These are phyloP conservation scores for Oscheius sp. DNA, from an alignment of 1,140 invertebrate genomes.

Conservation along the genomic window DNA sequence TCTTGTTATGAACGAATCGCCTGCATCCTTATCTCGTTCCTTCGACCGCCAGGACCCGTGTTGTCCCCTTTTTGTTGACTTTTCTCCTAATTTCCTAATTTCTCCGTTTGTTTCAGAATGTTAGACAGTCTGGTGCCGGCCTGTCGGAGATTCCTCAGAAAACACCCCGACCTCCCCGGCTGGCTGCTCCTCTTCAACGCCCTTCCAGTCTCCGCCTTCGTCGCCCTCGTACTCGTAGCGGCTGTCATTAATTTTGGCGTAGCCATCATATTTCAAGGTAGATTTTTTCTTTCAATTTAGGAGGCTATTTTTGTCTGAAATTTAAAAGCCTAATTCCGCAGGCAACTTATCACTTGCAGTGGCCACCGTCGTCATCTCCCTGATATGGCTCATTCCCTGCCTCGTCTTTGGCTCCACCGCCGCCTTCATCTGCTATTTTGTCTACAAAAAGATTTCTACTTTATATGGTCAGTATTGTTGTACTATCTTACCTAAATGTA, in stretches of 20 bases:
- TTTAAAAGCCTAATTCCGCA: background rate
- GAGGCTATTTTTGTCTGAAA: background rate
- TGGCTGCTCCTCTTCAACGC: background rate
- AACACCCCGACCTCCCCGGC: background rate
- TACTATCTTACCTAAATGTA: too few species aligned
- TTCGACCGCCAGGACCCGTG: too few species aligned
- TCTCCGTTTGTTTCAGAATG: too few species aligned
- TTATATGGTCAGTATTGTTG: too few species aligned
- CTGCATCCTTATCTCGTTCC: too few species aligned
- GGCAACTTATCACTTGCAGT: background rate
- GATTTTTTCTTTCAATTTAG: background rate
- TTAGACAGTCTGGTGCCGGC: too few species aligned
- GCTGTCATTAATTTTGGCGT: slow-evolving; percentile 1
- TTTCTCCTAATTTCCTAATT: too few species aligned
- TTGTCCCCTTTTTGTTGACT: too few species aligned
- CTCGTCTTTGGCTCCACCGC: background rate
- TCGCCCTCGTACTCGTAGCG: background rate
- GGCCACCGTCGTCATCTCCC: background rate
- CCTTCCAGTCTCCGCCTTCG: background rate
- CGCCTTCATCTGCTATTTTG: background rate
- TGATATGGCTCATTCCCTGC: background rate
- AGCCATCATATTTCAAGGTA: background rate
- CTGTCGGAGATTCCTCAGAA: too few species aligned
- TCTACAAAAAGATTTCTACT: background rate
- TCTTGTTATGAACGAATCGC: too few species aligned